Evolutionary conservation across 2,113 vertebrate genomes (phyloP).

Genomic region (Sapayoa aenigma): DNA sequence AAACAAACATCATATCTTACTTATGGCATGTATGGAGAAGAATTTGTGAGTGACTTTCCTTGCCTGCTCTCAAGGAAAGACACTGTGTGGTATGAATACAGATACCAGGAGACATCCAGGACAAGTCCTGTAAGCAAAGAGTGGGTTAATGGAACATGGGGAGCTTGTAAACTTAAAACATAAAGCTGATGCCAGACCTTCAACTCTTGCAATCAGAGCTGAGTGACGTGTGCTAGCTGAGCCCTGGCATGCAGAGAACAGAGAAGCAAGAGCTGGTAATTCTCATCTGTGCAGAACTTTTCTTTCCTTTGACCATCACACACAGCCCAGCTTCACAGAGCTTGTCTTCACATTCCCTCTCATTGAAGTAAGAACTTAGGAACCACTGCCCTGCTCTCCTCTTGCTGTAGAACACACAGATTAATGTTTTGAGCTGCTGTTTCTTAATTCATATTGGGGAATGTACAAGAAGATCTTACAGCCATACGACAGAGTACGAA

Average conservation of each 20-base stretch:
- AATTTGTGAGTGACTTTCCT: background rate
- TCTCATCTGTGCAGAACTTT: background rate
- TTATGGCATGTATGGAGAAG: accelerated
- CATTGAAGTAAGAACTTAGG: background rate
- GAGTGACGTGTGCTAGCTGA: background rate
- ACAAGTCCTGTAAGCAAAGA: background rate
- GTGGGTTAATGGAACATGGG: accelerated
- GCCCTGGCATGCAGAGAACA: background rate
- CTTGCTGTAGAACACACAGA: background rate
- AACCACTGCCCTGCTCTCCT: background rate
- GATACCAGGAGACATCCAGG: background rate
- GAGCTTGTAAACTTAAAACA: background rate
- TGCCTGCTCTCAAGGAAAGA: background rate
- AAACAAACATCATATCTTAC: background rate
- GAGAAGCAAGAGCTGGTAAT: background rate
- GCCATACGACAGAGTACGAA: background rate
- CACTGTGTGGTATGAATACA: accelerated
- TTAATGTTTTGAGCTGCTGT: background rate
- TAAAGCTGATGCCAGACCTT: background rate
- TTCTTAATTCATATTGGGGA: background rate
- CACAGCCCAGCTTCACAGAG: background rate
- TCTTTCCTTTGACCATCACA: background rate
- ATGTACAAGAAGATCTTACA: background rate
- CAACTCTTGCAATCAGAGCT: background rate
- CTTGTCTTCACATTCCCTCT: background rate